phyloP scores from a whole-genome alignment of 2,797 vertebrate species.

The Sorex maritimensis region DNA sequence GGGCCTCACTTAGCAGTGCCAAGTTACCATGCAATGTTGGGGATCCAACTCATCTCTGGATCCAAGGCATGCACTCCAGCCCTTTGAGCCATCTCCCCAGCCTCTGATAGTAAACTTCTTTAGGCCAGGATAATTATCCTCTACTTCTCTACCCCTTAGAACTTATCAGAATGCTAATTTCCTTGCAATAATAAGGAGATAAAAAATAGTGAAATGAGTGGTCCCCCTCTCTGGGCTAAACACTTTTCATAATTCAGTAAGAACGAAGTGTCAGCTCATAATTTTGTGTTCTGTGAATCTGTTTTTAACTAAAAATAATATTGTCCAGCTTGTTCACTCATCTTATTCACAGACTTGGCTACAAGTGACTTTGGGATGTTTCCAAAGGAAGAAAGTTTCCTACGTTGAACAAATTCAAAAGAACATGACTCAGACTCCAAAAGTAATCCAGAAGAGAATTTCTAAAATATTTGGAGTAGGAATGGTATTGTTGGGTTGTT shows the following conservation, averaged over 20 bases:
- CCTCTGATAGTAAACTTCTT: not conserved
- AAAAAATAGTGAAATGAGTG: slow-evolving; percentile 59
- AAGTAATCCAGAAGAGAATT: slow-evolving; percentile 74
- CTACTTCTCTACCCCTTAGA: slow-evolving; percentile 23
- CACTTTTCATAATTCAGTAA: slow-evolving; percentile 64
- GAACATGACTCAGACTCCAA: slow-evolving; percentile 76
- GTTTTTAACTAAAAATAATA: slow-evolving; percentile 77
- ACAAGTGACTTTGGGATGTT: slow-evolving; percentile 71
- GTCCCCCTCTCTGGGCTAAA: slow-evolving; percentile 32
- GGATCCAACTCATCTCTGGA: too few relatives aligned
- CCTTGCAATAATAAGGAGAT: slow-evolving; percentile 38
- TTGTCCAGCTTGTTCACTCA: slow-evolving; percentile 71
- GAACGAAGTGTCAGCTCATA: slow-evolving; percentile 66
- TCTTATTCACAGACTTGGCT: slow-evolving; percentile 71
- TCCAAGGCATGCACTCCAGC: too few relatives aligned
- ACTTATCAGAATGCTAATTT: slow-evolving; percentile 54
- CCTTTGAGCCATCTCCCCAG: too few relatives aligned
- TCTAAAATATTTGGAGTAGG: slow-evolving; percentile 67
- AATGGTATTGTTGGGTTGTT: slow-evolving; percentile 69
- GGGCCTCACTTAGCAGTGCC: too few relatives aligned
- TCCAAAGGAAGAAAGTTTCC: slow-evolving; percentile 78
- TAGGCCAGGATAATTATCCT: slow-evolving; percentile 33
- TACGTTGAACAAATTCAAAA: slow-evolving; percentile 75
- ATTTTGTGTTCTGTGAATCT: slow-evolving; percentile 72
- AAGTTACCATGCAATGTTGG: too few relatives aligned